Evolutionary conservation across 2,797 vertebrate species (phyloP).

Genomic region (Phataginus tricuspis): DNA sequence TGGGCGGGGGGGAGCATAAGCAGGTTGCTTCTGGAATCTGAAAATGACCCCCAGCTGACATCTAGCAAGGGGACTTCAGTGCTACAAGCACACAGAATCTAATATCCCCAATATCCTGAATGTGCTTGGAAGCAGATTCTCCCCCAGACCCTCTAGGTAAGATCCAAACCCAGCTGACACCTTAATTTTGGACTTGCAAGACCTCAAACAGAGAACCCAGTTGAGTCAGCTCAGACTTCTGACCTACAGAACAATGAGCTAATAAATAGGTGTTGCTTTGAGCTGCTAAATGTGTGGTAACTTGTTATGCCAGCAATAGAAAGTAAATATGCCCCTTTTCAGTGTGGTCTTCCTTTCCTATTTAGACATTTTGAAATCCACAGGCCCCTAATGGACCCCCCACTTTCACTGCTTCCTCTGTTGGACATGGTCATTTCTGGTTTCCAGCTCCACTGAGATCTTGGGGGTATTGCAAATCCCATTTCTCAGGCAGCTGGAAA

Average conservation of each 20-base stretch:
- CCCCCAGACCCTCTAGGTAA: background rate
- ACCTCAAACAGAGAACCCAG: background rate
- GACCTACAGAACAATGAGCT: background rate
- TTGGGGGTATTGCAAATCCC: background rate
- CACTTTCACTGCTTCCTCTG: rapidly evolving
- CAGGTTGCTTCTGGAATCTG: background rate
- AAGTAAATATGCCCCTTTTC: background rate
- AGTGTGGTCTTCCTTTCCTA: background rate
- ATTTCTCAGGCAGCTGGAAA: background rate
- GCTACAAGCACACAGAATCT: background rate
- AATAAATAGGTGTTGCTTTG: background rate
- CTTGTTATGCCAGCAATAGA: background rate
- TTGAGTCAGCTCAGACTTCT: background rate
- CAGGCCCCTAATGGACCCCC: background rate
- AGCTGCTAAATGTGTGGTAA: background rate
- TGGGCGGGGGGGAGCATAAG: background rate
- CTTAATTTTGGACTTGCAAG: background rate
- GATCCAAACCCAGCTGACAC: background rate
- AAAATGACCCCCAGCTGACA: background rate
- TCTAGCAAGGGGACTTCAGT: background rate
- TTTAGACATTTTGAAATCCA: background rate
- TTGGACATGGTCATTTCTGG: background rate
- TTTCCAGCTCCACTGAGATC: background rate
- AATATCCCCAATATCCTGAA: background rate
- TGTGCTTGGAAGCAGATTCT: background rate